Conservation (phyloP, 2,113 vertebrate genomes). For the Progne subis region DNA sequence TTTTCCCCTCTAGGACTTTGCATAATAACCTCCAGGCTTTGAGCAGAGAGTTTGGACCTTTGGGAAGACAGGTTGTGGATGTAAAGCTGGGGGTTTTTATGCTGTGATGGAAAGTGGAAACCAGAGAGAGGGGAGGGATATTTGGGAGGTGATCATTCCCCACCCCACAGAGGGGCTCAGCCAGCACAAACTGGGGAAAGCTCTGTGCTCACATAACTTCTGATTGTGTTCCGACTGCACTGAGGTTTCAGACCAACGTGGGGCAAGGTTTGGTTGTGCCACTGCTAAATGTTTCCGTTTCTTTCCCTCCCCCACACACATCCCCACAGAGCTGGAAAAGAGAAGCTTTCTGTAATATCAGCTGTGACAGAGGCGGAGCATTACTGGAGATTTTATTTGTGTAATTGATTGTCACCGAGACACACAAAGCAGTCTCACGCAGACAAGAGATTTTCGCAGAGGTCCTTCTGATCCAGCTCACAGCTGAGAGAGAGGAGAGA, state of each 20-base stretch:
- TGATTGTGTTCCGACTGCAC: background rate
- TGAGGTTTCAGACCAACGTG: background rate
- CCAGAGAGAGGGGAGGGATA: background rate
- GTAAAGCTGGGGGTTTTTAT: background rate
- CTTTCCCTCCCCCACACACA: background rate
- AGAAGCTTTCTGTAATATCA: background rate
- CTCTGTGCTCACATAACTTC: background rate
- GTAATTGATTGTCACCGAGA: background rate
- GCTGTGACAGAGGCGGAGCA: background rate
- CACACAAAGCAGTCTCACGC: too few relatives aligned
- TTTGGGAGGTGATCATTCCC: background rate
- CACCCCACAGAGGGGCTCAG: background rate
- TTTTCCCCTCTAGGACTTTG: constrained; percentile 13
- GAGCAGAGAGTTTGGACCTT: background rate
- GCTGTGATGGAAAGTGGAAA: background rate
- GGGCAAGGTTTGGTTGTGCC: background rate
- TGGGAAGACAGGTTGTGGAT: background rate
- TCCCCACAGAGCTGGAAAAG: background rate
- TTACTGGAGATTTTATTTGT: background rate
- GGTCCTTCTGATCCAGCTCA: too few relatives aligned
- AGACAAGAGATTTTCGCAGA: too few relatives aligned
- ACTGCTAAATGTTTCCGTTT: background rate
- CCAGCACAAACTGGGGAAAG: background rate
- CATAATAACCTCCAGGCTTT: constrained; percentile 21
- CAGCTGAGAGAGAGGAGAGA: too few relatives aligned